Evolutionary conservation across 2,797 vertebrate species (phyloP).

Genomic region (Phrynocephalus vlangalii): DNA sequence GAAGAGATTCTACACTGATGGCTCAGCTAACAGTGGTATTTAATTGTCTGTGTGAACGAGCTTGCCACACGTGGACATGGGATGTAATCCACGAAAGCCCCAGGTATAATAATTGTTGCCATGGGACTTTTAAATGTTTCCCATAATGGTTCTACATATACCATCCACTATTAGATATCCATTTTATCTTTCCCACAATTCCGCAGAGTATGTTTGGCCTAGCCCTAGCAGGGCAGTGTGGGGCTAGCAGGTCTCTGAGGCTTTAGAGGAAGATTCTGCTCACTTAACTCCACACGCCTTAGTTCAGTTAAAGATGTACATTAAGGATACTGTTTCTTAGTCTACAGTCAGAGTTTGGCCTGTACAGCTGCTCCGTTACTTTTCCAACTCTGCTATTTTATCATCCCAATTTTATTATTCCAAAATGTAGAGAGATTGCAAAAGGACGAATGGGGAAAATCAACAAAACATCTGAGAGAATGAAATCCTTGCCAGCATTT

Average conservation of each 20-base stretch:
- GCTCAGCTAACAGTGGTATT: too few relatives aligned
- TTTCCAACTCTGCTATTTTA: neutral
- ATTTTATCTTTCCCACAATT: neutral
- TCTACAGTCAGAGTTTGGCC: neutral
- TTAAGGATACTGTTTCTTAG: neutral
- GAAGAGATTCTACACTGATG: neutral
- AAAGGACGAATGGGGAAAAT: constrained; percentile 43
- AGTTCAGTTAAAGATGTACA: neutral
- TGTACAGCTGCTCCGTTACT: neutral
- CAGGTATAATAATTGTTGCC: too few relatives aligned
- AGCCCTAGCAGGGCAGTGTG: neutral
- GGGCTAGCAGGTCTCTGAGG: neutral
- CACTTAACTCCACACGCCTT: too few relatives aligned
- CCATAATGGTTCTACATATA: neutral
- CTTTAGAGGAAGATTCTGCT: neutral
- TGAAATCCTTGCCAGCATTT: constrained; percentile 45
- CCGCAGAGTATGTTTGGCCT: neutral
- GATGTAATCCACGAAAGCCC: neutral
- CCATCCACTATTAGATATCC: neutral
- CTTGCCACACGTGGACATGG: neutral
- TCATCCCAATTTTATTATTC: neutral
- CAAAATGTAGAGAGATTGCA: constrained; percentile 29
- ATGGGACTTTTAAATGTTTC: neutral
- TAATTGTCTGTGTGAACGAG: too few relatives aligned
- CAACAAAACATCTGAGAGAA: constrained; percentile 28